Evolutionary conservation across 37 sponge, comb jelly and placozoan species (phyloP).

Genomic region (Aplysina aerophoba): DNA sequence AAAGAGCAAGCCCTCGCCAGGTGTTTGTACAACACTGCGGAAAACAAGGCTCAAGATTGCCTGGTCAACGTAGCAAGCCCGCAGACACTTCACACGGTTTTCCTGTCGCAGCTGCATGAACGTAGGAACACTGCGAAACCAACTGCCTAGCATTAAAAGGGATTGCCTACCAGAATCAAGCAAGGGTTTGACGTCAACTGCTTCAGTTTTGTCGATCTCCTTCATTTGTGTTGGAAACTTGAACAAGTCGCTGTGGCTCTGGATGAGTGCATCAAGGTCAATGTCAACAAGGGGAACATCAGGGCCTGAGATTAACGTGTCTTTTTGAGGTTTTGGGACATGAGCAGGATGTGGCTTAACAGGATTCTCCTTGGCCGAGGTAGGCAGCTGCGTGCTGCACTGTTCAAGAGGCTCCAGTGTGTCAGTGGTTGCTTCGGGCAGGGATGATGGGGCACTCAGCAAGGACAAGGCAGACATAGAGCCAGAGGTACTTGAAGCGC

Average conservation of each 20-base stretch:
- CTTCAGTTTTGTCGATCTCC: neutral
- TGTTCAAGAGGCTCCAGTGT: too few species aligned
- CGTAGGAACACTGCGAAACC: neutral
- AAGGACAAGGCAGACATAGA: too few species aligned
- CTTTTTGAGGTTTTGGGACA: too few species aligned
- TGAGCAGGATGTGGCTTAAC: too few species aligned
- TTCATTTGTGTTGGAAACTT: neutral
- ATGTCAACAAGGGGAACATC: neutral
- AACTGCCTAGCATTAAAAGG: neutral
- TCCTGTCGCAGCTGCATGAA: conserved; percentile 4
- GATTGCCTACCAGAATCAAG: neutral
- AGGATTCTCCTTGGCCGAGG: too few species aligned
- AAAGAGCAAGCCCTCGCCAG: neutral
- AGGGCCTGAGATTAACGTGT: neutral
- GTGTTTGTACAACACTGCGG: neutral
- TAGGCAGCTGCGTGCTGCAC: too few species aligned
- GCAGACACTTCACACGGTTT: neutral
- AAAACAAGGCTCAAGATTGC: neutral
- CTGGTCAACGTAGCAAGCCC: conserved; percentile 5
- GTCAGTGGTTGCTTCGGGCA: too few species aligned
- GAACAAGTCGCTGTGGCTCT: neutral
- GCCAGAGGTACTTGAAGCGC: too few species aligned
- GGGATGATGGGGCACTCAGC: too few species aligned
- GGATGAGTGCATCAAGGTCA: neutral
- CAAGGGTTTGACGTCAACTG: neutral